phyloP scores from a whole-genome alignment of 2,888 invertebrate species.

The Empis stercorea region DNA sequence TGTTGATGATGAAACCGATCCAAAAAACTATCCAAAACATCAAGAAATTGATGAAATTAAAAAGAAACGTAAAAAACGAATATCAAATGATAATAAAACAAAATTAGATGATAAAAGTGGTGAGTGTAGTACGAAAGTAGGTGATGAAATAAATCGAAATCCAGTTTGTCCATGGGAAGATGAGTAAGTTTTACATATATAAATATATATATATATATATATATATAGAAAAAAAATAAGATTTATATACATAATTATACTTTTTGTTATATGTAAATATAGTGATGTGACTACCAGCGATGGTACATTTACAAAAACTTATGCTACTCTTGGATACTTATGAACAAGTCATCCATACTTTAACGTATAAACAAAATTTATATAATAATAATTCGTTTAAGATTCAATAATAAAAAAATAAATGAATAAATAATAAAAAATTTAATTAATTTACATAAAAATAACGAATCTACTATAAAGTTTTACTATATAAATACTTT shows the following conservation, averaged over 20 bases:
- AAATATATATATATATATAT: background rate
- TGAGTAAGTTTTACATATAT: conserved; percentile 57
- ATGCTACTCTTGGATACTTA: conserved; percentile 85
- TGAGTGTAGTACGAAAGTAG: conserved; percentile 4
- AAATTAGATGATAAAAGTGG: conserved; percentile 15
- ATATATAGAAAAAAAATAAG: too few species aligned
- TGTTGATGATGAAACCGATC: conserved; percentile 50
- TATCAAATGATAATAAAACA: conserved; percentile 24
- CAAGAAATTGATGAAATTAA: conserved; percentile 15
- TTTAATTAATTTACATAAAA: too few species aligned
- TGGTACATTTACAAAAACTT: conserved; percentile 86
- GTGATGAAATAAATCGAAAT: conserved; percentile 44
- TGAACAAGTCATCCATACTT: conserved; percentile 40
- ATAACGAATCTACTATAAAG: too few species aligned
- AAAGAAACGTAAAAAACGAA: conserved; percentile 29
- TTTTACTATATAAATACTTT: too few species aligned
- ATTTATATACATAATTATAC: too few species aligned
- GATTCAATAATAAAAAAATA: conserved; percentile 17
- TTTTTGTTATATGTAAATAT: conserved; percentile 19
- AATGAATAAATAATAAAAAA: too few species aligned
- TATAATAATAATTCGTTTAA: conserved; percentile 10
- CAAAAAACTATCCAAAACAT: conserved; percentile 6
- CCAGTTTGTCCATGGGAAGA: conserved; percentile 93
- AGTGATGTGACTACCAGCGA: conserved; percentile 73
- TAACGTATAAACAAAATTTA: background rate